Base-by-base conservation (phyloP, 2,113 vertebrate species). In the Stercorarius parasiticus region DNA sequence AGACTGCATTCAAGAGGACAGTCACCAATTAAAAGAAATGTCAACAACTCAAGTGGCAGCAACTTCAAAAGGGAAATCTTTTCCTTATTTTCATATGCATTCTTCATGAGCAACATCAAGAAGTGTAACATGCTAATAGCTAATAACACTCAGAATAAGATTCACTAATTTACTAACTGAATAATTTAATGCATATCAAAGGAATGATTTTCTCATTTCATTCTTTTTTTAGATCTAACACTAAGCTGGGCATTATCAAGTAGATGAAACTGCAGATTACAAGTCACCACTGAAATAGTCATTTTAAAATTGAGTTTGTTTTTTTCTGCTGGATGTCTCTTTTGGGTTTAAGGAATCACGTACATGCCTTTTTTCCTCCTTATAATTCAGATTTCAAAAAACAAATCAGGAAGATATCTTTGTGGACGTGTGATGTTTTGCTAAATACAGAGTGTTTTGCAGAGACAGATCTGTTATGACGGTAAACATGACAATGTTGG, bases 151-250 rank as follows among this genome's bases (percentile, higher is more conserved):
- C 36, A 52, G 93, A 91, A 25, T 95, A 94, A 91, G 73, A 96
- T 86, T 91, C 81, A 55, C 49, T 97, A 55, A 95, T 97, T 95
- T 96, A 69, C 70, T 91, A 92, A 95, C 86, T 73, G 94, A 94
- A 95, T 95, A 93, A 97, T 88, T 95, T 80, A 91, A 94, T 80
- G 71, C 52, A 34, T 96, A 96, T 97, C 95, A 97, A 96, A 97
- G 84, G 84, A 91, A 91, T 85, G 11, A 70, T 94, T 95, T 95
- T 95, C 81, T 86, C 70, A 58, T 93, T 87, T 93, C 13, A 29
- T 79, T 92, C 69, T 86, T 67, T 76, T 93, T 95, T 95, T 71
- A 95, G 93, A 79, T 91, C 81, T 89, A 69, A 85, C 50, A 70
- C 45, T 76, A 86, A 85, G 50, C 36, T 87, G 78, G 20, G 53